phyloP scores from a whole-genome alignment of 2,797 vertebrate genomes.

The Halcyon leucocephala region DNA sequence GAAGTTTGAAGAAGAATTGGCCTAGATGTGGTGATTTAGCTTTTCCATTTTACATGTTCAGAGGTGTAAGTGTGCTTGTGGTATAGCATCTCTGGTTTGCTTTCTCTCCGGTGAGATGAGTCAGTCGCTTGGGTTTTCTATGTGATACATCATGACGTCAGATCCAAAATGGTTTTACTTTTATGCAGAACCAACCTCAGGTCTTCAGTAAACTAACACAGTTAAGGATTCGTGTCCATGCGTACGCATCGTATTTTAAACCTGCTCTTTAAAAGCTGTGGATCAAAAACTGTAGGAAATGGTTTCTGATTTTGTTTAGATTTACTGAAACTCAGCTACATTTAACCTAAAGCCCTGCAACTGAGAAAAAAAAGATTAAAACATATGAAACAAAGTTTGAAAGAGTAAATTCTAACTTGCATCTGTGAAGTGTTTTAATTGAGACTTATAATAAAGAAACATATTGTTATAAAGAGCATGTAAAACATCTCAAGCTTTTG shows the following conservation, averaged over 20 bases:
- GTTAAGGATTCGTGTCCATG: background rate
- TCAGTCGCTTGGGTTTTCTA: background rate
- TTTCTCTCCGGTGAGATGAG: background rate
- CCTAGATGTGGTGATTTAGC: background rate
- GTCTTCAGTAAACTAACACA: background rate
- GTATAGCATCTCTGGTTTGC: background rate
- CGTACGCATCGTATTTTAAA: background rate
- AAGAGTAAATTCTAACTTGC: background rate
- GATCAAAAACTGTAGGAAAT: background rate
- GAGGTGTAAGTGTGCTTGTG: background rate
- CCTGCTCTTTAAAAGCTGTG: background rate
- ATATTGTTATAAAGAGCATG: background rate
- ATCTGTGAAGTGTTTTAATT: background rate
- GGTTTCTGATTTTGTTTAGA: constrained; percentile 8
- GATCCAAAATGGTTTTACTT: background rate
- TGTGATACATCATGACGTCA: background rate
- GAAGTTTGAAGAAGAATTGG: background rate
- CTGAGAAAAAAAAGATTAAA: background rate
- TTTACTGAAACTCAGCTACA: background rate
- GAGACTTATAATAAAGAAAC: background rate
- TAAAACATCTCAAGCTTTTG: background rate
- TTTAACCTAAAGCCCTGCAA: background rate
- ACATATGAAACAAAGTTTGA: background rate
- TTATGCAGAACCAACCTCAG: background rate
- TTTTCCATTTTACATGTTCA: background rate